A percentile compares a stretch with the other conserved stretches of the same genome.
Conservation (phyloP, 2,888 invertebrate genomes). For the Arctia plantaginis region DNA sequence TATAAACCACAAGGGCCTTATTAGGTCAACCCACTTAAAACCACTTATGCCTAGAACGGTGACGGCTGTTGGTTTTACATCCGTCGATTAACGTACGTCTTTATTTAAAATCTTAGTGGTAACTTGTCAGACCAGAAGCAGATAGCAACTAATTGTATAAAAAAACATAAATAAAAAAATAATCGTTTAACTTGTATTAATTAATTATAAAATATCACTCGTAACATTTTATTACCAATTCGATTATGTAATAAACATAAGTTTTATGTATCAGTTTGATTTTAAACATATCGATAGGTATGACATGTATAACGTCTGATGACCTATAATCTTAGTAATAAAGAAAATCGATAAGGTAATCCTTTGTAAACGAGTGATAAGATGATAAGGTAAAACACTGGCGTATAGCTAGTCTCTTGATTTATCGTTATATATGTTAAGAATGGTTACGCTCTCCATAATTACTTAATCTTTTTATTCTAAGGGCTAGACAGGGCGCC, state of each 20-base stretch:
- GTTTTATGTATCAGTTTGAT: background rate
- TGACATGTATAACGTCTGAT: background rate
- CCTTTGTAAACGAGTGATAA: constrained; percentile 15
- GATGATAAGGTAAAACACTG: constrained; percentile 7
- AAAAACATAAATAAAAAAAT: too few relatives aligned
- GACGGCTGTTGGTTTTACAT: background rate
- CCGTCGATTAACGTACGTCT: background rate
- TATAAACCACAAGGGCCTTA: background rate
- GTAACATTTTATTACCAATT: background rate
- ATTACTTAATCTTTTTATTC: background rate
- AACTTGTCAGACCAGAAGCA: constrained; percentile 2
- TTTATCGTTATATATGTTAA: background rate
- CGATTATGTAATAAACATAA: background rate
- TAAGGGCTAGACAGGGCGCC: background rate
- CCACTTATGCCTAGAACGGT: background rate
- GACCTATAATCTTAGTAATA: constrained; percentile 21
- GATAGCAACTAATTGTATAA: background rate
- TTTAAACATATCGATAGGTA: background rate
- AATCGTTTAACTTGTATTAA: too few relatives aligned
- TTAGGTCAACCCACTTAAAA: background rate
- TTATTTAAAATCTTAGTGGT: background rate
- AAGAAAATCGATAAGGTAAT: constrained; percentile 24
- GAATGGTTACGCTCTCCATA: background rate
- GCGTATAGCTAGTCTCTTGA: constrained; percentile 2
- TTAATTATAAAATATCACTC: background rate